A percentile compares a stretch with the other conserved stretches of the same genome.
phyloP scores from a whole-genome alignment of 2,888 invertebrate species.

The Stictocephala bisonia region DNA sequence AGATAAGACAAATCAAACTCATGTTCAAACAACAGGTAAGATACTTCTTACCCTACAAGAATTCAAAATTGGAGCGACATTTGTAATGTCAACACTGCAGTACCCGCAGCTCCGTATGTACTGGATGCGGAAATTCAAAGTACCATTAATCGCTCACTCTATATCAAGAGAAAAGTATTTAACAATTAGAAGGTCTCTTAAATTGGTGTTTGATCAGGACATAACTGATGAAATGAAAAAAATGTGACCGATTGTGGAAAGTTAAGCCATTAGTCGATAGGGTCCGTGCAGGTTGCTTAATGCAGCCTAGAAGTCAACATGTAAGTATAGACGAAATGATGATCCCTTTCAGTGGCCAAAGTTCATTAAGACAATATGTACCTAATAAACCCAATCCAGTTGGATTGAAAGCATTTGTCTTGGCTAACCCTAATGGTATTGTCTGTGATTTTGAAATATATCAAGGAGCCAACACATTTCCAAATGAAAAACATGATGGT shows the following conservation, averaged over 20 bases:
- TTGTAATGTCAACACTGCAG: too few species aligned
- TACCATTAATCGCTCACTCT: too few species aligned
- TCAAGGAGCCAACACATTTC: conserved; percentile 13
- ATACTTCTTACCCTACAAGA: too few species aligned
- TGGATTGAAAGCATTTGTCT: conserved; percentile 25
- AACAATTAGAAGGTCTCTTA: conserved; percentile 2
- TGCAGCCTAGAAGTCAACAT: background rate
- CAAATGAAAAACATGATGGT: background rate
- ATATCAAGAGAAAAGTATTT: conserved; percentile 15
- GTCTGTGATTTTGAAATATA: conserved; percentile 32
- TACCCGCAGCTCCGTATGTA: too few species aligned
- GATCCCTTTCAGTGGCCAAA: conserved; percentile 24
- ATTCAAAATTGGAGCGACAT: too few species aligned
- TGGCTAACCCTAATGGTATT: conserved; percentile 35
- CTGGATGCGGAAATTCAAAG: too few species aligned
- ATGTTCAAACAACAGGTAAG: too few species aligned
- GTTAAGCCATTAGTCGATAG: background rate
- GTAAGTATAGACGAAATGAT: conserved; percentile 33
- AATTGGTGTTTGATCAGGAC: conserved; percentile 10
- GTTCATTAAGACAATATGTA: conserved; percentile 11
- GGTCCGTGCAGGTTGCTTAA: background rate
- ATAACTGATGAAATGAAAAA: background rate
- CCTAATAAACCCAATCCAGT: conserved; percentile 32
- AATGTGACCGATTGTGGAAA: conserved; percentile 7
- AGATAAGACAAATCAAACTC: too few species aligned